Base-by-base conservation (phyloP, 1,140 invertebrate species). In the Stenopsyche tienmushanensis region DNA sequence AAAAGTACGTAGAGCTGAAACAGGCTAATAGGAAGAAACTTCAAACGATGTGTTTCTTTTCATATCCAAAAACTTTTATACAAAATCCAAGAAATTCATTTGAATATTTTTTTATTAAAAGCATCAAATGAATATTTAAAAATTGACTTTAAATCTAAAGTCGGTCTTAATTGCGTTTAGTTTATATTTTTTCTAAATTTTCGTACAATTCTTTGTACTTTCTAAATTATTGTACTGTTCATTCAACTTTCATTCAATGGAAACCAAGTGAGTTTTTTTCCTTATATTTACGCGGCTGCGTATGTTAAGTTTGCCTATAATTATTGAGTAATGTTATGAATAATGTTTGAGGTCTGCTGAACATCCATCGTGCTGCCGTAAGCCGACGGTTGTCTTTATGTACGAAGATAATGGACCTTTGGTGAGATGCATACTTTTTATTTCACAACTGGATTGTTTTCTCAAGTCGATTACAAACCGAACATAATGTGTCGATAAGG, bases 391-490 rank as follows among this genome's bases (percentile, higher is more conserved):
- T 15, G 62, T 58, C 59, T 79, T 79, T 62, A 79, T 76, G 74
- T 80, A 80, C 65, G 77, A 80, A 74, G 78, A 80, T 65, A 76
- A 75, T 57, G 79, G 79, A 65, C 75, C 75, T 47, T 72, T 76
- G 60, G 79, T 80, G 71, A 75, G 76, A n/a, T n/a, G n/a, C n/a
- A n/a, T 73, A 64, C 15, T 25, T 5, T 60, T 59, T 41, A 39
- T 29, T 2, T 62, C 21, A 3, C 24, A 45, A 15, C 24, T 18
- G 9, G 7, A 34, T 18, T 1, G 3, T 34, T 34, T 34, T 34
- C 13, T 34, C 13, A 34, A n/a, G n/a, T n/a, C 13, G 5, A 34
- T 34, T 34, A 17, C 8, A 50, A 1, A 50, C 9, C n/a, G n/a
- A n/a, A n/a, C n/a, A n/a, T n/a, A n/a, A n/a, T n/a, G n/a, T n/a